Conservation (phyloP, 1,140 invertebrate species). For the Bombus soroeensis region DNA sequence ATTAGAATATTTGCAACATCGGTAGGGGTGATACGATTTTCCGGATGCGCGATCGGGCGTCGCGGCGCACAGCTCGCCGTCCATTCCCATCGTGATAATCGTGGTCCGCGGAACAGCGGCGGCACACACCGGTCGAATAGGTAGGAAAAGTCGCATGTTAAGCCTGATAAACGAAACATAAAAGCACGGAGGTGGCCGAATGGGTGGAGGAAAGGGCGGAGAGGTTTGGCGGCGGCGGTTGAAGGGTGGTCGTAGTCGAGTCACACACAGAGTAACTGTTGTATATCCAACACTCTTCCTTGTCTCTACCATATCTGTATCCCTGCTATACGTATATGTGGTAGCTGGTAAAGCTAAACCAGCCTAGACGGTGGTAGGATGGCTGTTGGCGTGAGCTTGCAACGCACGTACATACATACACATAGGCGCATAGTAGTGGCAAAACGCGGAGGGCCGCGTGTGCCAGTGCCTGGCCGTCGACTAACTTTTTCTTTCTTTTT, state of each 20-base stretch:
- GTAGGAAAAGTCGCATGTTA: constrained; percentile 75
- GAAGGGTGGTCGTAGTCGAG: constrained; percentile 35
- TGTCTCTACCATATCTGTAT: not conserved
- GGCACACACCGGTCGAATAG: constrained; percentile 52
- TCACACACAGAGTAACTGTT: not conserved
- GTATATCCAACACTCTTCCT: constrained; percentile 44
- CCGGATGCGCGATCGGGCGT: constrained; percentile 18
- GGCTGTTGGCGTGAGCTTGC: constrained; percentile 46
- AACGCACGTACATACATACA: not conserved
- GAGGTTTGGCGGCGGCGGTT: constrained; percentile 13
- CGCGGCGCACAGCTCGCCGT: constrained; percentile 29
- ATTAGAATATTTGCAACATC: not conserved
- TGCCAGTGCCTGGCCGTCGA: constrained; percentile 65
- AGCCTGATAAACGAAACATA: constrained; percentile 78
- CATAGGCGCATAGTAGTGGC: not conserved
- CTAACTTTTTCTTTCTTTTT: constrained; percentile 55
- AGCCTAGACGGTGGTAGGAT: not conserved
- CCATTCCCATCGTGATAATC: constrained; percentile 57
- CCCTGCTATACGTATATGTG: not conserved
- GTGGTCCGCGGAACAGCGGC: constrained; percentile 48
- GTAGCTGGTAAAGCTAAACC: not conserved
- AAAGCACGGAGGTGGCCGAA: constrained; percentile 62
- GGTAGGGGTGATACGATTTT: not conserved
- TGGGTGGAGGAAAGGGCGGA: not conserved
- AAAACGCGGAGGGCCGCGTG: constrained; percentile 62